Conservation (phyloP, 2,888 invertebrate species). For the Morpho achilles region DNA sequence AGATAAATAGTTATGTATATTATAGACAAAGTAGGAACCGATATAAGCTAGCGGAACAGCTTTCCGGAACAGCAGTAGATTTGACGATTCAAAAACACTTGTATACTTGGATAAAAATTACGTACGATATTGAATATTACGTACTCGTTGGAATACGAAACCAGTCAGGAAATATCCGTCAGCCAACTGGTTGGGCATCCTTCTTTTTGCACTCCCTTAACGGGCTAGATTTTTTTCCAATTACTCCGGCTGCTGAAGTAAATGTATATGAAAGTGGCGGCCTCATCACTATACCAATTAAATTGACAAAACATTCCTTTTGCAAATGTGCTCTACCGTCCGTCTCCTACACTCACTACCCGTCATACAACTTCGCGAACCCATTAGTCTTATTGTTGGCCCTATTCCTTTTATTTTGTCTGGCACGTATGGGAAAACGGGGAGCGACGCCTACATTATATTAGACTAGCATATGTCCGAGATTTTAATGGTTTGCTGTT, state of each 20-base stretch:
- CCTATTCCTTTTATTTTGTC: slow-evolving; percentile 22
- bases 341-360: slow-evolving; percentile 23
- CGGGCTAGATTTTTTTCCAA: slow-evolving; percentile 57
- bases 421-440: slow-evolving; percentile 17
- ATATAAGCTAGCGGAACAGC: no score
- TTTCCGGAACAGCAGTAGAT: no score
- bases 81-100: no score
- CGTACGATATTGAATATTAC: no score
- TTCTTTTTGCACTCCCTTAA: slow-evolving; percentile 29
- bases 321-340: slow-evolving; percentile 31
- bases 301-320: slow-evolving; percentile 47
- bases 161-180: slow-evolving; percentile 8
- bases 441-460: no score
- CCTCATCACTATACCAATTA: slow-evolving; percentile 42
- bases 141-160: background rate
- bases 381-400: slow-evolving; percentile 20
- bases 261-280: slow-evolving; percentile 45
- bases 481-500: no score
- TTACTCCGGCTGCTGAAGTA: slow-evolving; percentile 53
- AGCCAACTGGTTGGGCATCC: slow-evolving; percentile 26
- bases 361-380: slow-evolving; percentile 19
- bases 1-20: no score
- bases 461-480: no score
- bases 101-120: no score
- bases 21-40: no score